Percentiles rank a stretch among this genome's conserved stretches.
Evolutionary conservation across 2,113 vertebrate genomes (phyloP).

Genomic region (Colossoma macropomum): DNA sequence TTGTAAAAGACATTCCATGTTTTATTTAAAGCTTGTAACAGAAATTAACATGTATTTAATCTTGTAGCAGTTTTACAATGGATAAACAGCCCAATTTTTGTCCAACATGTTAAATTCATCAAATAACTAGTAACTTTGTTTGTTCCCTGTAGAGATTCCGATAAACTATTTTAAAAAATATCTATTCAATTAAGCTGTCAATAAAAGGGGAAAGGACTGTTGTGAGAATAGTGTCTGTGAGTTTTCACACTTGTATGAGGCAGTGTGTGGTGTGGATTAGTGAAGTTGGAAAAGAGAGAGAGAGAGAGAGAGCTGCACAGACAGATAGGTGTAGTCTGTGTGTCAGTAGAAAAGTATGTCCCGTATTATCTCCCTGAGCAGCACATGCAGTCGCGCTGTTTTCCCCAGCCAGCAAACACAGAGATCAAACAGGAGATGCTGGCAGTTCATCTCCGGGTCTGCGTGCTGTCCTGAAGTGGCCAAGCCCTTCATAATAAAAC

Average conservation of each 20-base stretch:
- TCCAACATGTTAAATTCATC: too few relatives aligned
- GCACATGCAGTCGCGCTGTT: slow-evolving; percentile 27
- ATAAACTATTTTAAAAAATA: too few relatives aligned
- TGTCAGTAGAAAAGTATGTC: slow-evolving; percentile 8
- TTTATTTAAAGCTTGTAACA: too few relatives aligned
- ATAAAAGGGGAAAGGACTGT: too few relatives aligned
- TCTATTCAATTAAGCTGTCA: too few relatives aligned
- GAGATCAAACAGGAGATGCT: slow-evolving; percentile 34
- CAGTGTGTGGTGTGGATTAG: neutral
- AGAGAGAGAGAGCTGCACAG: neutral
- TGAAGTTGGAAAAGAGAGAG: neutral
- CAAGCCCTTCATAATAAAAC: slow-evolving; percentile 37
- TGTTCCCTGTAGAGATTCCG: too few relatives aligned
- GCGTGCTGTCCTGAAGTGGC: slow-evolving; percentile 32
- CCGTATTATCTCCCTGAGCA: slow-evolving; percentile 15
- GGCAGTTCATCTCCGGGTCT: slow-evolving; percentile 32
- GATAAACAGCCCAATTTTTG: too few relatives aligned
- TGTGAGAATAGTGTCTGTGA: neutral
- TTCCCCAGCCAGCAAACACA: slow-evolving; percentile 25
- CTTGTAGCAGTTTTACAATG: too few relatives aligned
- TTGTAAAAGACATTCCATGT: too few relatives aligned
- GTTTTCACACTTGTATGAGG: neutral
- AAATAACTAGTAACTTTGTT: too few relatives aligned
- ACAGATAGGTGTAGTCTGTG: slow-evolving; percentile 28
- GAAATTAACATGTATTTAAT: too few relatives aligned